phyloP scores from a whole-genome alignment of 2,797 vertebrate species.

The Chiloscyllium punctatum region DNA sequence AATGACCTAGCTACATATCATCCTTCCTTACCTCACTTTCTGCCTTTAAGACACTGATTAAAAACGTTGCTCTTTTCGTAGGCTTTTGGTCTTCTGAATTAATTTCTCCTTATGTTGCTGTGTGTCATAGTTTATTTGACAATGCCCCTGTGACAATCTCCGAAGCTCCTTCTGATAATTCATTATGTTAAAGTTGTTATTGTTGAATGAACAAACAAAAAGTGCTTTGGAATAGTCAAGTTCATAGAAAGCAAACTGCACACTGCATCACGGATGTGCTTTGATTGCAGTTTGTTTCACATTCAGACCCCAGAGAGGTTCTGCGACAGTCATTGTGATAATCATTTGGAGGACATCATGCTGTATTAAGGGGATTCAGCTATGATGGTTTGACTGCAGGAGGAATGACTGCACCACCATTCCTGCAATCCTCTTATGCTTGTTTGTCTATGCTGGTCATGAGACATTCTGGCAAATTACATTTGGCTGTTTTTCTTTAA shows the following conservation, averaged over 20 bases:
- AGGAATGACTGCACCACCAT: not conserved
- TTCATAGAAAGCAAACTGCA: not conserved
- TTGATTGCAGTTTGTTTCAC: not conserved
- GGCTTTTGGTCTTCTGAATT: too few relatives aligned
- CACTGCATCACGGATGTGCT: not conserved
- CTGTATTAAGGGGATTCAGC: not conserved
- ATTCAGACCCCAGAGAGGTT: not conserved
- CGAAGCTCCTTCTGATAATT: too few relatives aligned
- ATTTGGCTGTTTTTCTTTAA: not conserved
- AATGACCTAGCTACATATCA: too few relatives aligned
- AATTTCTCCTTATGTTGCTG: too few relatives aligned
- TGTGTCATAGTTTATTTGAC: too few relatives aligned
- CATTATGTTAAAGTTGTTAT: too few relatives aligned
- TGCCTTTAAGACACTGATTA: too few relatives aligned
- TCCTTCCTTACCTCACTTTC: too few relatives aligned
- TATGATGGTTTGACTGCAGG: not conserved
- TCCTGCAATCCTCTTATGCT: not conserved
- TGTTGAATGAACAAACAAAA: not conserved
- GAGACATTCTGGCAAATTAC: not conserved
- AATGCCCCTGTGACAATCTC: too few relatives aligned
- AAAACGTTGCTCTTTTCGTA: too few relatives aligned
- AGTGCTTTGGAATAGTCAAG: not conserved
- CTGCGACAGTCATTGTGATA: not conserved
- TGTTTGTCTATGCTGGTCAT: not conserved
- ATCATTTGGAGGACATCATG: too few relatives aligned